A percentile compares a stretch with the other conserved stretches of the same genome.
Conservation (phyloP, 2,888 invertebrate genomes). For the Acleris cristana region DNA sequence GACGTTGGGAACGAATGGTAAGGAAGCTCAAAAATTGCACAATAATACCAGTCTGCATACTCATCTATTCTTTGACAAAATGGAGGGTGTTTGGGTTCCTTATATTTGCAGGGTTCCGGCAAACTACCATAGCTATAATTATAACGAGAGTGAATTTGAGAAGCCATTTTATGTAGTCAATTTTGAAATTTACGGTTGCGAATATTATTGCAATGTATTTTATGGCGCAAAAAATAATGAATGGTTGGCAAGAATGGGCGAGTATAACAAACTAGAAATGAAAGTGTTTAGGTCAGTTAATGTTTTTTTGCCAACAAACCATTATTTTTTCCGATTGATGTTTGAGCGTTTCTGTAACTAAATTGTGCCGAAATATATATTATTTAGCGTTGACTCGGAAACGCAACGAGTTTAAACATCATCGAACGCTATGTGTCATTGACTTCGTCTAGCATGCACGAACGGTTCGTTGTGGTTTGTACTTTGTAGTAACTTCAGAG, state of each 20-base stretch:
- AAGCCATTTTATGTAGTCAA: slow-evolving; percentile 68
- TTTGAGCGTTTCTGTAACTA: too few species aligned
- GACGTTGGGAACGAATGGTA: too few species aligned
- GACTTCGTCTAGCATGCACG: too few species aligned
- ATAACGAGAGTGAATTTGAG: slow-evolving; percentile 65
- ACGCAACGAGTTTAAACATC: too few species aligned
- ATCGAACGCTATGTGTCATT: too few species aligned
- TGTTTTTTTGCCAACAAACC: slow-evolving; percentile 1
- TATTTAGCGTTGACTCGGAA: too few species aligned
- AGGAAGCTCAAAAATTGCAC: not conserved
- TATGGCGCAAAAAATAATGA: slow-evolving; percentile 51
- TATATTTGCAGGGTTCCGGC: slow-evolving; percentile 62
- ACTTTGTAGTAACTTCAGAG: too few species aligned
- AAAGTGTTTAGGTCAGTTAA: slow-evolving; percentile 10
- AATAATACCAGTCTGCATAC: slow-evolving; percentile 1
- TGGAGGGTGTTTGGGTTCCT: slow-evolving; percentile 70
- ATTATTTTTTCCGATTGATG: not conserved
- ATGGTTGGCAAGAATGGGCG: slow-evolving; percentile 27
- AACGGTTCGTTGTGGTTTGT: too few species aligned
- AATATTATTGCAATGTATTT: slow-evolving; percentile 54
- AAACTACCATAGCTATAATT: slow-evolving; percentile 60
- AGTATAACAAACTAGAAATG: slow-evolving; percentile 1
- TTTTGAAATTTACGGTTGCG: slow-evolving; percentile 62
- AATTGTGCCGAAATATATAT: too few species aligned
- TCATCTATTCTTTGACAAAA: slow-evolving; percentile 55